phyloP scores from a whole-genome alignment of 2,113 vertebrate species.

The Eudyptes chrysolophus region DNA sequence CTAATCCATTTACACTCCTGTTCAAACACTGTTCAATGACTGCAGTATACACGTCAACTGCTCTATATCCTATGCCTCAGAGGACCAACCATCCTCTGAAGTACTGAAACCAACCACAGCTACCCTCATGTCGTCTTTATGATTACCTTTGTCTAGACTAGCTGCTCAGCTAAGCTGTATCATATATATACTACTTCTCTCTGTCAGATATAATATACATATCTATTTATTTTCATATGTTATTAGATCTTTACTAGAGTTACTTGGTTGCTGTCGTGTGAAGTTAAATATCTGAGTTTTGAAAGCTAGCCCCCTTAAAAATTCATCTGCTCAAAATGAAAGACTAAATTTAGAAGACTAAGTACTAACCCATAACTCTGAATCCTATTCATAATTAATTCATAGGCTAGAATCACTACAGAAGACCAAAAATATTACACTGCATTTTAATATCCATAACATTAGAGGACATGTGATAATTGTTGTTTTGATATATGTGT shows the following conservation, averaged over 20 bases:
- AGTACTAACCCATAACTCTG: background rate
- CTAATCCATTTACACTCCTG: background rate
- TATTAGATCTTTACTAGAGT: background rate
- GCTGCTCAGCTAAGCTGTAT: background rate
- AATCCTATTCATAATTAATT: background rate
- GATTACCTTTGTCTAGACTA: background rate
- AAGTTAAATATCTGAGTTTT: background rate
- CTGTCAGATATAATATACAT: accelerated
- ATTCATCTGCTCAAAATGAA: background rate
- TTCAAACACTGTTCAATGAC: background rate
- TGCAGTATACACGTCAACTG: background rate
- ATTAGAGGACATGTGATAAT: background rate
- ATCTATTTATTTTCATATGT: background rate
- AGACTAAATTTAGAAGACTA: background rate
- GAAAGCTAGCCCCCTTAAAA: background rate
- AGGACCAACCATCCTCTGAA: background rate
- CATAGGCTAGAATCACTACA: background rate
- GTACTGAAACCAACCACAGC: background rate
- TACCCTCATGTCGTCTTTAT: no score
- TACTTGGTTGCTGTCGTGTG: background rate
- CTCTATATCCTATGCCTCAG: background rate
- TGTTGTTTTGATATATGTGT: background rate
- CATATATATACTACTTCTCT: background rate
- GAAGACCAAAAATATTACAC: background rate
- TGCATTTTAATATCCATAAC: background rate